Base-by-base conservation (phyloP, 2,113 vertebrate species). In the Engraulis encrasicolus region DNA sequence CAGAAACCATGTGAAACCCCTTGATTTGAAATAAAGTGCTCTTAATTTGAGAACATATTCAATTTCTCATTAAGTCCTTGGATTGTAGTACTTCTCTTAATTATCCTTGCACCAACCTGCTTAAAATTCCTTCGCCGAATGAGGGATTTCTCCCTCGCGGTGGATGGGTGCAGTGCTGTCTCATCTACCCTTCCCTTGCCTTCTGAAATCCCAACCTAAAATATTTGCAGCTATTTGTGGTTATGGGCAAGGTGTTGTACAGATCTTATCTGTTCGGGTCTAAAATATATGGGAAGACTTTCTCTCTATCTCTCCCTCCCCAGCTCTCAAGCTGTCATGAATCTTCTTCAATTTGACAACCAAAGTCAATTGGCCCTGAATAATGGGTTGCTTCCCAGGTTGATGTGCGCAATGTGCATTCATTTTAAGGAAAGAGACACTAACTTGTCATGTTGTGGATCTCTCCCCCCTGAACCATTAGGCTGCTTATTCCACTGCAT, bases 301-400 rank as follows among this genome's bases (percentile, higher is more conserved):
- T 20, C 52, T 58, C 20, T n/a, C 52, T 78, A 79, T 86, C 52
- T 85, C 66, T 90, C 66, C 27, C 50, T 77, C 50, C n/a, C 58
- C 27, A 7, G 14, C n/a, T 27, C n/a, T 27, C n/a, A 2, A 61
- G 20, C 38, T 45, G 74, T 49, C 83, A 88, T 89, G 87, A 84
- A 90, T 88, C 89, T 87, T 92, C 84, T 78, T 87, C 84, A 89
- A 89, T 90, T 86, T 89, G 89, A 90, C 90, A 89, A 81, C 86
- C 81, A 82, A 84, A 90, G 84, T 91, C 90, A 89, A 87, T 91
- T 90, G 83, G 74, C 84, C 85, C 79, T 83, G 85, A 90, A 89
- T 89, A 91, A 92, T 91, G 88, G 77, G 79, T 85, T 87, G 78
- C 85, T 88, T 85, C 71, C 80, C 49, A 84, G 83, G 87, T 82